Base-by-base conservation (phyloP, 1,140 invertebrate species). In the Alviniconcha marisindica region DNA sequence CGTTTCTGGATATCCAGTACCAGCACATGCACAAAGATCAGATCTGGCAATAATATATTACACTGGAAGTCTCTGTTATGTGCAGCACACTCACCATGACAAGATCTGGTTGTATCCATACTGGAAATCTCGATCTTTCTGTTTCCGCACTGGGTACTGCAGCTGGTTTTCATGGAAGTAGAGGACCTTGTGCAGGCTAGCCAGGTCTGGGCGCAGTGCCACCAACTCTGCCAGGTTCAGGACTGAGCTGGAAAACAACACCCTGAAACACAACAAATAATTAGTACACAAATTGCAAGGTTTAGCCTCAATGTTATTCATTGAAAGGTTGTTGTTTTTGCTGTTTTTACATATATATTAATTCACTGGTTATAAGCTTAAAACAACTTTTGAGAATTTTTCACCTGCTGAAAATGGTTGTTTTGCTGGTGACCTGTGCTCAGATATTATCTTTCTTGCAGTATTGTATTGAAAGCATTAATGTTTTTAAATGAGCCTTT, bases 161-260 rank as follows among this genome's bases (percentile, higher is more conserved):
- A 97, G 91, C 91, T 97, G 96, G 91, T 97, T 97, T 93, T 97
- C 96, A 92, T 97, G 96, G 88, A 97, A 96, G 89, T 96, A 97
- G 1, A 96, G 89, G 51, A 96, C 94, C 92, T 96, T 97, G 28
- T 94, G 93, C 36, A 95, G 89, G 2, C 82, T 81, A 4, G 88
- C 89, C 4, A 97, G 91, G 90, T 96, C 95, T 24, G 95, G 95
- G 79, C 96, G 91, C 1, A 96, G 88, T 0, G 95, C 95, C 33
- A 96, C 83, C 18, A 97, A 92, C 91, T 97, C 96, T 31, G 95
- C 94, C 85, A 97, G 91, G 88, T 96, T 96, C 5, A 96, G 90
- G 31, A 96, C 96, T n/a, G 95, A 96, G 87, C 96, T 96, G 33
- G 94, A 93, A 91, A 96, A 96, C 15, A 97, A 84, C 69, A 94